Percentiles rank a stretch among this genome's conserved stretches.
These are phyloP conservation scores for Metallyticus violacea DNA, from an alignment of 2,888 invertebrate species.

Conservation along the genomic window DNA sequence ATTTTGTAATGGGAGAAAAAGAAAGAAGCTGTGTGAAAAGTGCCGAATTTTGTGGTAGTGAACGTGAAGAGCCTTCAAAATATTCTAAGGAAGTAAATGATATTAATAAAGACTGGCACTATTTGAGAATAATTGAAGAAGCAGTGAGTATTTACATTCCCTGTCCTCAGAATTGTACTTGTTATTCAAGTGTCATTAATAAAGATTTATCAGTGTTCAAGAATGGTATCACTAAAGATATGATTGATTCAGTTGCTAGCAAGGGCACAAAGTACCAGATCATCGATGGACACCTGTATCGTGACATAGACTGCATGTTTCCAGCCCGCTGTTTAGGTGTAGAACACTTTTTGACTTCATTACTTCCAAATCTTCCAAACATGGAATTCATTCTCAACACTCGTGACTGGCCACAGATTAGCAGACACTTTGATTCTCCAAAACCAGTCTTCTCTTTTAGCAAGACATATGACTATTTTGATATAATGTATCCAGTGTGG, in stretches of 20 bases:
- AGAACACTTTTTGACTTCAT: constrained; percentile 77
- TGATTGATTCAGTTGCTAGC: constrained; percentile 55
- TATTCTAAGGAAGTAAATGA: neutral
- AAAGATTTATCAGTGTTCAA: constrained; percentile 68
- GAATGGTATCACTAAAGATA: constrained; percentile 65
- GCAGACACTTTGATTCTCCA: constrained; percentile 56
- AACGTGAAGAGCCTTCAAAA: neutral
- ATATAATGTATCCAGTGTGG: constrained; percentile 96
- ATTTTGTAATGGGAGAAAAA: neutral
- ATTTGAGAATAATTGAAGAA: constrained; percentile 21
- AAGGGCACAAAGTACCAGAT: constrained; percentile 78
- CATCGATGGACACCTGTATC: constrained; percentile 72
- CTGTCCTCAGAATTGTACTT: constrained; percentile 55
- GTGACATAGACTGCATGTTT: constrained; percentile 85
- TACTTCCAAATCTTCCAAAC: constrained; percentile 70
- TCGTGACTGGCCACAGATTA: constrained; percentile 89
- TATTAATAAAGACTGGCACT: neutral
- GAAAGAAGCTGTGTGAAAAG: neutral
- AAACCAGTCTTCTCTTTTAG: constrained; percentile 94
- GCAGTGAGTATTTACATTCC: constrained; percentile 25
- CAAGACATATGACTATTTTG: constrained; percentile 80
- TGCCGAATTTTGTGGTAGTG: neutral
- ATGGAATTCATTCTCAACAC: constrained; percentile 87
- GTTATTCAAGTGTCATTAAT: constrained; percentile 61
- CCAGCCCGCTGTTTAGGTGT: constrained; percentile 88